Conservation (phyloP, 1,140 invertebrate genomes). For the Bombus turneri region DNA sequence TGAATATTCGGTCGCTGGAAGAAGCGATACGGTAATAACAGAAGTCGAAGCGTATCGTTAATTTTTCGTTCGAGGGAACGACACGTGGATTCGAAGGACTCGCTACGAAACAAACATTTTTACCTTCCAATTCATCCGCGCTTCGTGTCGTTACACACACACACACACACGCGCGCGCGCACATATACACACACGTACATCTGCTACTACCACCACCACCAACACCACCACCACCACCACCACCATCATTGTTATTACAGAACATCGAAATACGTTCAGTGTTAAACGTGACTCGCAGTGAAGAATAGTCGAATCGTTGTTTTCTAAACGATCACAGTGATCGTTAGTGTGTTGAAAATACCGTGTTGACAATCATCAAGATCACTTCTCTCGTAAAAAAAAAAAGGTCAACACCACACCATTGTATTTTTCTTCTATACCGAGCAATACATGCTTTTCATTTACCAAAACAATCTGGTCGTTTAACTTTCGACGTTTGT, state of each 20-base stretch:
- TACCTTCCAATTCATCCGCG: too few species aligned
- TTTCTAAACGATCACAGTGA: neutral
- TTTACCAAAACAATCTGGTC: too few species aligned
- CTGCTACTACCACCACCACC: too few species aligned
- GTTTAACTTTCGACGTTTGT: too few species aligned
- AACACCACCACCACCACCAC: too few species aligned
- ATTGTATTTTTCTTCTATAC: too few species aligned
- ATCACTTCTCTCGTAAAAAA: neutral
- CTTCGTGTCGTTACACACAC: neutral
- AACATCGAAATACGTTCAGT: neutral
- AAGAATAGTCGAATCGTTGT: neutral
- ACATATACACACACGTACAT: too few species aligned
- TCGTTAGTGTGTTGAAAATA: neutral
- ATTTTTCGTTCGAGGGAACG: neutral
- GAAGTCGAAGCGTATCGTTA: too few species aligned
- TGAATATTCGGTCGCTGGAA: too few species aligned
- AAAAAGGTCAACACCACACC: too few species aligned
- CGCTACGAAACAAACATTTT: neutral
- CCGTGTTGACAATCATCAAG: neutral
- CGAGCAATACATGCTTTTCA: too few species aligned
- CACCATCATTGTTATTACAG: neutral
- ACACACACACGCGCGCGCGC: fast-evolving
- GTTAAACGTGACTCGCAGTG: neutral
- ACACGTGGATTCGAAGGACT: neutral
- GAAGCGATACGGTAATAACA: neutral